Base-by-base conservation (phyloP, 2,888 invertebrate genomes). In the Trilocha varians region DNA sequence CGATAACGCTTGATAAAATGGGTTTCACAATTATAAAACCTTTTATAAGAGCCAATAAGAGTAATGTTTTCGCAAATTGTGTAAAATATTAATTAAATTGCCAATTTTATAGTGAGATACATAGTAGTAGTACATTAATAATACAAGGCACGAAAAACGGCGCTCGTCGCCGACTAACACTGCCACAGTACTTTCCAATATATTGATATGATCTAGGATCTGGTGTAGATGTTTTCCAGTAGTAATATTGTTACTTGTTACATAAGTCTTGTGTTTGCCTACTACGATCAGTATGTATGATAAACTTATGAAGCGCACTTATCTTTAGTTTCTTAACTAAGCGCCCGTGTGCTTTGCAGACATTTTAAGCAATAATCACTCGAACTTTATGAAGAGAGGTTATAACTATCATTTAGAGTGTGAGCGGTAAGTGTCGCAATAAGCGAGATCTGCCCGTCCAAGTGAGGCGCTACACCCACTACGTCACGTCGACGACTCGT, bases 181-280 rank as follows among this genome's bases (percentile, higher is more conserved):
- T 74, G 75, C 71, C 73, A 70, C 68, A 66, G 63, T 64, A 69
- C 65, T 71, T 65, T 65, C 63, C 59, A 63, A 74, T 84, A 83
- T 84, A 83, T 84, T 83, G 72, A 85, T 85, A 85, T 85, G 84
- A 84, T 85, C 84, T 85, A 84, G 84, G 82, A 84, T 82, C 78
- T 79, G 75, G 75, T 69, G 83, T 84, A 84, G 84, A 67, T 84
- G 83, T 83, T 83, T 79, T 80, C 79, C 74, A 82, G 84, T 85
- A 85, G 84, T 78, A 70, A 73, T 83, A 76, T 78, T 84, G 74
- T 83, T 76, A 25, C 77, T 78, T 84, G 74, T 83, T 76, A 25
- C 25, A 73, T 80, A 78, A 79, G 78, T 78, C 75, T 79, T 84
- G 73, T 72, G 79, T 83, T 83, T 60, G 80, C 82, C 80, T 80